Evolutionary conservation across 30 jellyfish, hydroid and myxozoan species (phyloP).

Genomic region (Phacellophora camtschatica): DNA sequence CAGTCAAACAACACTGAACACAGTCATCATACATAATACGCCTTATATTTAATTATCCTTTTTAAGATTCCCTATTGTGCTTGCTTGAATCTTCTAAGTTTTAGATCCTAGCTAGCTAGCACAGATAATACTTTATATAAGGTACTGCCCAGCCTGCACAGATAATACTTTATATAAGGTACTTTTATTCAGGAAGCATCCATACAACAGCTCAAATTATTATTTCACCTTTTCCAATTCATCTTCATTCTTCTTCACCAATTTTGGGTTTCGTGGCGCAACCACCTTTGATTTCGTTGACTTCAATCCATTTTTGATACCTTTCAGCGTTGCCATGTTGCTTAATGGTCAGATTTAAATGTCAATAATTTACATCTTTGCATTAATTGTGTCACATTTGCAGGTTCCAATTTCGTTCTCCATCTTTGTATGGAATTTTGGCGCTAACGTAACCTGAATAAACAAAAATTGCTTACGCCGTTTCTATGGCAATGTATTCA

Average conservation of each 20-base stretch:
- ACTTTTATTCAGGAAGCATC: too few relatives aligned
- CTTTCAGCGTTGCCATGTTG: neutral
- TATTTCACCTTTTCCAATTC: slow-evolving; percentile 55
- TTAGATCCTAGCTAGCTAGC: too few relatives aligned
- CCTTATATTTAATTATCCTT: too few relatives aligned
- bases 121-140: too few relatives aligned
- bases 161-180: too few relatives aligned
- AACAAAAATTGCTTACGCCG: neutral
- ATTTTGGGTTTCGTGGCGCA: slow-evolving; percentile 89
- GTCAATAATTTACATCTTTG: neutral
- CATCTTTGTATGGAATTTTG: neutral
- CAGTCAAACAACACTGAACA: too few relatives aligned
- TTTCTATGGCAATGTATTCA: neutral
- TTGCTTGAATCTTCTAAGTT: too few relatives aligned
- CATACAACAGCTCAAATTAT: too few relatives aligned
- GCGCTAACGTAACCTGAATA: neutral
- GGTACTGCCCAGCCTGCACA: too few relatives aligned
- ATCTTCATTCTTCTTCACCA: slow-evolving; percentile 36
- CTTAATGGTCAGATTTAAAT: too few relatives aligned
- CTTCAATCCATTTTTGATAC: neutral
- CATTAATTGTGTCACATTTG: neutral
- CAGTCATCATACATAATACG: too few relatives aligned
- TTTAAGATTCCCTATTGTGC: too few relatives aligned
- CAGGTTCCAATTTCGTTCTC: neutral
- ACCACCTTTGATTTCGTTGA: slow-evolving; percentile 61